Evolutionary conservation across 2,797 vertebrate species (phyloP), one percentile per base, ranked within the genome.

Genomic region (Poeciliopsis gracilis): DNA sequence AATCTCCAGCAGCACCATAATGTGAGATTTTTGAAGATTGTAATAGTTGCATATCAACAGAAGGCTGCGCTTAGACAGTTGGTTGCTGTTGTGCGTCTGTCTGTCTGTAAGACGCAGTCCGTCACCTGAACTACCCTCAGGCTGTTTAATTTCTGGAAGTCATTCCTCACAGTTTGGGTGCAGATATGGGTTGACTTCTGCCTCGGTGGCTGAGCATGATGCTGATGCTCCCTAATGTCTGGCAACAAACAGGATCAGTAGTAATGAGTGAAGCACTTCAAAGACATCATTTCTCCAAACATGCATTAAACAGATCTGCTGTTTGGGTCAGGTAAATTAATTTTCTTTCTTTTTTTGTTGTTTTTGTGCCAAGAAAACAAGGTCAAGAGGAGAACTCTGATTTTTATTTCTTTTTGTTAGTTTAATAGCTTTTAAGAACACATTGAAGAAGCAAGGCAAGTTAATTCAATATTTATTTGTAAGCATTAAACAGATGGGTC

Each of bases 181-280:
- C 76, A 66, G 55, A 88, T 78, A 81, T 36, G 45, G 80, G 77
- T 82, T 79, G 45, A 63, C 72, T 91, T 94, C 85, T 82, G 75
- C 84, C 43, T 82, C 87, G 80, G 80, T 85, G 89, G 84, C 61
- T 87, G 81, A 59, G 61, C 74, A 59, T 93, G 91, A 94, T 84
- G 84, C 77, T 95, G 79, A 94, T 91, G 88, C 80, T 72, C 73
- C 81, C 66, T 91, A 93, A 94, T 93, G 82, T 92, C 83, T 87
- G 79, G 76, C 82, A 87, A 76, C 76, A 73, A 82, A 78, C 85
- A 0, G 55, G 25, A 77, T 81, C 55, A 49, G 72, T 49, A 23
- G 55, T 92, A 92, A 92, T 89, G 88, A 90, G 88, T 85, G 75
- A 80, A 89, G 88, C 85, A 81, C 89, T 90, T 36, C 84, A 91